Evolutionary conservation across 2,888 invertebrate species (phyloP).

Genomic region (Agrotis ipsilon): DNA sequence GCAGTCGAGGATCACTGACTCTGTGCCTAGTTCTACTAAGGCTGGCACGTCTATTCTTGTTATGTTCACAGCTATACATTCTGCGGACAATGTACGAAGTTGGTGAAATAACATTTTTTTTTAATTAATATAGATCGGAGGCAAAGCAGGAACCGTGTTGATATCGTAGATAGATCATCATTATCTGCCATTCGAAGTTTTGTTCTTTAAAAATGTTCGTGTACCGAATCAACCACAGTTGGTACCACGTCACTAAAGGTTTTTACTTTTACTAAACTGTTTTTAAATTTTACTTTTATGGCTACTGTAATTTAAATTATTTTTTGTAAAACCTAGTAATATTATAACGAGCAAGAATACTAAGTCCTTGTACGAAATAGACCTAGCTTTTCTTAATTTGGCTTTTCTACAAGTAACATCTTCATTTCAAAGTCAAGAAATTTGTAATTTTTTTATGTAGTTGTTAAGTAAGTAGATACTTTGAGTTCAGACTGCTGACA

Average conservation of each 20-base stretch:
- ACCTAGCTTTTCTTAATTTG: not conserved
- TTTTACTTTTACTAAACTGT: too few species aligned
- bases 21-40: constrained; percentile 82
- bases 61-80: constrained; percentile 88
- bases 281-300: too few species aligned
- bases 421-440: constrained; percentile 14
- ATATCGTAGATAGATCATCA: too few species aligned
- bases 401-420: not conserved
- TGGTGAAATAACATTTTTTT: too few species aligned
- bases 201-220: too few species aligned
- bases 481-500: constrained; percentile 27
- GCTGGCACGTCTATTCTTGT: constrained; percentile 83
- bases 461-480: constrained; percentile 5
- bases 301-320: too few species aligned
- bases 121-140: too few species aligned
- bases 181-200: too few species aligned
- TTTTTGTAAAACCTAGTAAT: not conserved
- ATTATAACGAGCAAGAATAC: not conserved
- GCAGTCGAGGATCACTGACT: constrained; percentile 82
- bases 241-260: too few species aligned
- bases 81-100: constrained; percentile 69
- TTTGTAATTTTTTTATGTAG: constrained; percentile 16
- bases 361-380: not conserved
- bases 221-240: not conserved
- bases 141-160: too few species aligned